A percentile compares a stretch with the other conserved stretches of the same genome.
These are phyloP conservation scores for Odontocerum albicorne DNA, from an alignment of 2,888 invertebrate species.

Conservation along the genomic window DNA sequence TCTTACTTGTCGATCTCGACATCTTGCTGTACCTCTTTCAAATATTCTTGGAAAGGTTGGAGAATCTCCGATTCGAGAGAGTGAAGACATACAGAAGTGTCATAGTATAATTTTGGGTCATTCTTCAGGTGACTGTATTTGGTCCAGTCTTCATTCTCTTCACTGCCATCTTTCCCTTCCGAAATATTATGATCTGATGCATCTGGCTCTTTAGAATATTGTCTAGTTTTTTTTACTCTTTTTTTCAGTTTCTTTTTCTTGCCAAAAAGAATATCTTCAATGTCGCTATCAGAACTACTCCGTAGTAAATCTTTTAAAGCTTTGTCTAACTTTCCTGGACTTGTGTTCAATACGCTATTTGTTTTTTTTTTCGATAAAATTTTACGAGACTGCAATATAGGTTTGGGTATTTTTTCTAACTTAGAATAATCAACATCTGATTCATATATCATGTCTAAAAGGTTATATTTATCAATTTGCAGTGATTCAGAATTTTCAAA, in stretches of 20 bases:
- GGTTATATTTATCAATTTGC: too few relatives aligned
- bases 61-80: not conserved
- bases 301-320: slow-evolving; percentile 17
- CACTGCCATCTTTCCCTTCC: not conserved
- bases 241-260: slow-evolving; percentile 4
- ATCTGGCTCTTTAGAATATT: not conserved
- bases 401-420: not conserved
- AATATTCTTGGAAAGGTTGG: slow-evolving; percentile 2
- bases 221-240: not conserved
- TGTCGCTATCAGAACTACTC: slow-evolving; percentile 17
- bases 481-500: too few relatives aligned
- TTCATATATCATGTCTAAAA: not conserved
- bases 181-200: not conserved
- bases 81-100: not conserved
- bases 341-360: not conserved
- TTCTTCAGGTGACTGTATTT: slow-evolving; percentile 8
- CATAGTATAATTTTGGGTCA: slow-evolving; percentile 11
- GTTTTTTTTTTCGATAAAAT: too few relatives aligned
- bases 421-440: not conserved
- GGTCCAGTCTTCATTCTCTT: slow-evolving; percentile 1
- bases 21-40: slow-evolving; percentile 3
- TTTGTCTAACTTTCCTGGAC: not conserved
- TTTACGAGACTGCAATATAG: too few relatives aligned
- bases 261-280: not conserved
- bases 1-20: slow-evolving; percentile 22